A percentile compares a stretch with the other conserved stretches of the same genome.
These are phyloP conservation scores for Aplodontia rufa DNA, from an alignment of 2,113 vertebrate genomes.

Conservation along the genomic window DNA sequence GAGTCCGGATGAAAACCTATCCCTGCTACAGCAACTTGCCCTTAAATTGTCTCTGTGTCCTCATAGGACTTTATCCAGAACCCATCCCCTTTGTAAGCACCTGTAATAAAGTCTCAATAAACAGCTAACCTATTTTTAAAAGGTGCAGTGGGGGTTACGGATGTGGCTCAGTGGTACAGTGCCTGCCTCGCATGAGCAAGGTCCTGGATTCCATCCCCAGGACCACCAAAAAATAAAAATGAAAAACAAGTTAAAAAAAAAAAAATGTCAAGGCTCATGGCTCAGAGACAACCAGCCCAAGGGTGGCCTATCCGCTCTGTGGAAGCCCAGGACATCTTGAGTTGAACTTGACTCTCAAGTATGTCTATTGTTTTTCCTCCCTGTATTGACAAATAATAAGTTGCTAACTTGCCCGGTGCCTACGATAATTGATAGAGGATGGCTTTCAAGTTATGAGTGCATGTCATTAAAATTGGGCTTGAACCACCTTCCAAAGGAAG, in stretches of 20 bases:
- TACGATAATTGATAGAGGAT: not conserved
- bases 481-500: slow-evolving; percentile 35
- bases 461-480: slow-evolving; percentile 6
- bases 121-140: not conserved
- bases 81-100: not conserved
- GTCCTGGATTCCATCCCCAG: too few relatives aligned
- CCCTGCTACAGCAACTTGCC: slow-evolving; percentile 73
- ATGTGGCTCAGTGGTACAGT: too few relatives aligned
- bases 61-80: slow-evolving; percentile 2
- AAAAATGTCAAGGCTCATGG: not conserved
- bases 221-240: too few relatives aligned
- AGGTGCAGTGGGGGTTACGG: not conserved
- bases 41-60: slow-evolving; percentile 70
- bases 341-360: not conserved
- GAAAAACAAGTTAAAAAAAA: too few relatives aligned
- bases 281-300: not conserved
- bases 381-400: slow-evolving; percentile 4
- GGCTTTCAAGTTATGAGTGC: not conserved
- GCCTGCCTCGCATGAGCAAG: too few relatives aligned
- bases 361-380: slow-evolving; percentile 1
- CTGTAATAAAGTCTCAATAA: accelerated
- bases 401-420: not conserved
- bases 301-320: not conserved
- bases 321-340: not conserved
- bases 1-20: slow-evolving; percentile 76